A percentile compares a stretch with the other conserved stretches of the same genome.
Evolutionary conservation across 1,140 invertebrate species (phyloP).

Genomic region (Cardiocondyla obscurior): DNA sequence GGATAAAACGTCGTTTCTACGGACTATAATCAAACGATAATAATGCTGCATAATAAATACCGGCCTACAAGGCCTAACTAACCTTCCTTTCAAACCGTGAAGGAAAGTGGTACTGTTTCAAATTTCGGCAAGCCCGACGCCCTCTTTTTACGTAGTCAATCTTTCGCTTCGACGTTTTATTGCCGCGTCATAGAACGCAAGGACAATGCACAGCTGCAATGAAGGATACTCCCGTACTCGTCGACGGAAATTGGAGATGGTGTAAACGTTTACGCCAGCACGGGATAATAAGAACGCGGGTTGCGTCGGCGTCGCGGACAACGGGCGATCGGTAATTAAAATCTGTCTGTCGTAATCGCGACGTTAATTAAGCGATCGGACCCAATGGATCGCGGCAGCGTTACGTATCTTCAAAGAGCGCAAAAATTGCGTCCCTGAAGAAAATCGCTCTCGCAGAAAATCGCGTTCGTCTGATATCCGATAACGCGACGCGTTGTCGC

Average conservation of each 20-base stretch:
- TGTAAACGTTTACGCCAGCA: background rate
- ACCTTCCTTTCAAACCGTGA: background rate
- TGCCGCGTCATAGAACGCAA: background rate
- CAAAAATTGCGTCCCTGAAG: conserved; percentile 31
- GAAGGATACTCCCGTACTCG: background rate
- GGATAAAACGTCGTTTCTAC: too few species aligned
- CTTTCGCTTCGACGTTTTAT: background rate
- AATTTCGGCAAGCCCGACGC: background rate
- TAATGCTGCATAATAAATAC: background rate
- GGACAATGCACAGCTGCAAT: too few species aligned
- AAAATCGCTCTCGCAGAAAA: conserved; percentile 22
- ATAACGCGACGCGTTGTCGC: conserved; percentile 14
- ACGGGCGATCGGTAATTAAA: conserved; percentile 41
- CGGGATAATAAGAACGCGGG: conserved; percentile 18
- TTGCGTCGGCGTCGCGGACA: conserved; percentile 1
- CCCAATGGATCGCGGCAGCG: conserved; percentile 19
- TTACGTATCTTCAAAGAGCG: conserved; percentile 28
- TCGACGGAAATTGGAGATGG: background rate
- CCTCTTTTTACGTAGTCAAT: background rate
- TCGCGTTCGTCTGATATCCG: conserved; percentile 31
- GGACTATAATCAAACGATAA: background rate
- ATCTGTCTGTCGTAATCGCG: conserved; percentile 21
- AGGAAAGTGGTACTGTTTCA: background rate
- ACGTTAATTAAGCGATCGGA: conserved; percentile 46
- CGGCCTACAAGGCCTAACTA: background rate